Conservation (phyloP, 2,113 vertebrate species). For the Cromileptes altivelis region DNA sequence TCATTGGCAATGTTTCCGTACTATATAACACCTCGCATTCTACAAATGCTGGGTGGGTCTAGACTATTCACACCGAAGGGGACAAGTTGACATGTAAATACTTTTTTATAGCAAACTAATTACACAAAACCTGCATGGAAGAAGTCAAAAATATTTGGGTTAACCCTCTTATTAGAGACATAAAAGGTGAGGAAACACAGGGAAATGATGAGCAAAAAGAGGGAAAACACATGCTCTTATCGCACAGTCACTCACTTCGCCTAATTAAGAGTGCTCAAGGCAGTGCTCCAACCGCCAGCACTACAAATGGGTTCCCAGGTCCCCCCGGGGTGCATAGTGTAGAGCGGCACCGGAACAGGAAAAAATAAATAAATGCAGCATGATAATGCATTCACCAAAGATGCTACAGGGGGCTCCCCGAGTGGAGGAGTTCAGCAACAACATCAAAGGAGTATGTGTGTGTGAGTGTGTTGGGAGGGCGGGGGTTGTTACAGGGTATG, state of each 20-base stretch:
- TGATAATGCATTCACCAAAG: constrained; percentile 67
- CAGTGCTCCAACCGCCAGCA: constrained; percentile 43
- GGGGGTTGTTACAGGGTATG: background rate
- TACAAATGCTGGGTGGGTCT: background rate
- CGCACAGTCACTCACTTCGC: constrained; percentile 40
- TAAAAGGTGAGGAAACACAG: constrained; percentile 41
- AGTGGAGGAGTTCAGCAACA: constrained; percentile 51
- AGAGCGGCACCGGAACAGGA: constrained; percentile 59
- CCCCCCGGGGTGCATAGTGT: constrained; percentile 38
- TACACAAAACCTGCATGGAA: constrained; percentile 15
- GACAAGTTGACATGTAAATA: constrained; percentile 26
- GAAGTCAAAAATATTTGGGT: background rate
- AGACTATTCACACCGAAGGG: background rate
- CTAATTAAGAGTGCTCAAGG: constrained; percentile 70
- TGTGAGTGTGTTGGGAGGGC: constrained; percentile 3
- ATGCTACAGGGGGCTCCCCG: constrained; percentile 63
- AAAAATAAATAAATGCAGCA: constrained; percentile 72
- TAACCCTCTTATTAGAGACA: constrained; percentile 14
- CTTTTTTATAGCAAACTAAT: constrained; percentile 43
- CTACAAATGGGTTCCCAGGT: constrained; percentile 70
- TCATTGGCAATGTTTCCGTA: background rate
- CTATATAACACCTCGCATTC: background rate
- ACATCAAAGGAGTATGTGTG: constrained; percentile 70
- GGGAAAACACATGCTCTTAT: constrained; percentile 29
- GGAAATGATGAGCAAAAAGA: constrained; percentile 27